Percentiles rank a stretch among this genome's conserved stretches.
Evolutionary conservation across 2,888 invertebrate species (phyloP).

Genomic region (Sphaerophoria taeniata): DNA sequence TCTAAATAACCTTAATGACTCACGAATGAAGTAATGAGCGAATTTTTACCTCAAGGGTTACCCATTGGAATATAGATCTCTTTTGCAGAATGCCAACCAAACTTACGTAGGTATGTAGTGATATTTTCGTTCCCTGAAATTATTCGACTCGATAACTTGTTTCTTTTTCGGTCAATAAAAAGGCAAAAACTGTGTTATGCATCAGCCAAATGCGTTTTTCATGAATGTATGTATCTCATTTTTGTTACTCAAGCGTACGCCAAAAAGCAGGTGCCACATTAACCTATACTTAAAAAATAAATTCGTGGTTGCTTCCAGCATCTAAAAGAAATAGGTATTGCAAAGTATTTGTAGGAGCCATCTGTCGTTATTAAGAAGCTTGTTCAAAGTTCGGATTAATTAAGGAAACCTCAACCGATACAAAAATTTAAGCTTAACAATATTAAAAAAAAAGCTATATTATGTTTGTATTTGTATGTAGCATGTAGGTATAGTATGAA

Average conservation of each 20-base stretch:
- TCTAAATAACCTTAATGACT: neutral
- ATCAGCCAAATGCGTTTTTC: neutral
- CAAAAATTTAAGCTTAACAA: too few species aligned
- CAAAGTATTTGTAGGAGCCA: too few species aligned
- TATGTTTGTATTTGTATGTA: too few species aligned
- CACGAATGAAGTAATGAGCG: neutral
- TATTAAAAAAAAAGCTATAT: too few species aligned
- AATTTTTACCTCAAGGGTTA: neutral
- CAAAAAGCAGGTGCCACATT: conserved; percentile 5
- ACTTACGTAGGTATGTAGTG: too few species aligned
- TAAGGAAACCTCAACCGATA: too few species aligned
- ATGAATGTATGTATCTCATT: neutral
- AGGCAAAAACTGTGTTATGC: neutral
- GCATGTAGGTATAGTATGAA: too few species aligned
- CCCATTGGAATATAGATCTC: neutral
- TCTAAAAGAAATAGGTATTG: too few species aligned
- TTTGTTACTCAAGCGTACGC: conserved; percentile 1
- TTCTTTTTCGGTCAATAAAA: neutral
- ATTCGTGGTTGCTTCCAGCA: too few species aligned
- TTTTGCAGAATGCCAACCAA: neutral
- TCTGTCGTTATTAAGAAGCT: too few species aligned
- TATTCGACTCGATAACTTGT: neutral
- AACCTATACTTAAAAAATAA: too few species aligned
- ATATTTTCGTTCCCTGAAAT: neutral
- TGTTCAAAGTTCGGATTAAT: too few species aligned